Evolutionary conservation across 2,888 invertebrate species (phyloP).

Genomic region (Phyllotreta cruciferae): DNA sequence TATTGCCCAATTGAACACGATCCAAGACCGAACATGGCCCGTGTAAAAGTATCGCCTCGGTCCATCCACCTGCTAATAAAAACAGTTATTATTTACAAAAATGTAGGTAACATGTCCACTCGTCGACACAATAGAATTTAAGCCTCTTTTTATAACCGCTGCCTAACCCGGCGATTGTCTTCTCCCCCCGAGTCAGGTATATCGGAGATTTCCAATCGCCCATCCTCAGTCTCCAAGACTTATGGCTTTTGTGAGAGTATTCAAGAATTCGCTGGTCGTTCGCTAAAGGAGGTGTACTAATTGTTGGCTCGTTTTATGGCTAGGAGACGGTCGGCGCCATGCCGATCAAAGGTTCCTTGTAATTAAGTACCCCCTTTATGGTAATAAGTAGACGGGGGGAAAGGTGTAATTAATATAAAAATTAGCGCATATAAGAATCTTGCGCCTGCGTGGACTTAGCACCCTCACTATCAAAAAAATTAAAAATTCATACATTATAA

Average conservation of each 20-base stretch:
- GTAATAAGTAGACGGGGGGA: slow-evolving; percentile 20
- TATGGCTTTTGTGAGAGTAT: neutral
- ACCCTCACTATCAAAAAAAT: too few relatives aligned
- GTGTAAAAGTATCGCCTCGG: too few relatives aligned
- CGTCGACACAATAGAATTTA: slow-evolving; percentile 23
- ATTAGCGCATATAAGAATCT: slow-evolving; percentile 16
- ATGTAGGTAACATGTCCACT: slow-evolving; percentile 18
- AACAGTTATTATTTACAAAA: slow-evolving; percentile 26
- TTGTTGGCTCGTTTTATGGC: slow-evolving; percentile 38
- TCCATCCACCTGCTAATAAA: slow-evolving; percentile 23
- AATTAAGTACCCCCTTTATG: slow-evolving; percentile 33
- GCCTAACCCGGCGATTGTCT: slow-evolving; percentile 23
- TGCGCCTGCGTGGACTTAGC: neutral
- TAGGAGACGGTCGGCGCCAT: slow-evolving; percentile 36
- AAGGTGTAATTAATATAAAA: neutral
- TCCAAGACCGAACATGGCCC: too few relatives aligned
- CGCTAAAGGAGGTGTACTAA: slow-evolving; percentile 39
- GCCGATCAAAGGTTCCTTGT: slow-evolving; percentile 27
- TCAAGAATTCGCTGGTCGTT: slow-evolving; percentile 7
- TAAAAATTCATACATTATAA: too few relatives aligned
- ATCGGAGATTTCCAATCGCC: too few relatives aligned
- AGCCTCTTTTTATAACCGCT: slow-evolving; percentile 23
- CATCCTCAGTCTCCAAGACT: too few relatives aligned
- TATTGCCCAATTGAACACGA: neutral
- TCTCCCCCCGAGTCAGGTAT: slow-evolving; percentile 27